Percentiles rank a stretch among this genome's conserved stretches.
phyloP scores from a whole-genome alignment of 2,113 vertebrate species.

The Daphoenositta chrysoptera region DNA sequence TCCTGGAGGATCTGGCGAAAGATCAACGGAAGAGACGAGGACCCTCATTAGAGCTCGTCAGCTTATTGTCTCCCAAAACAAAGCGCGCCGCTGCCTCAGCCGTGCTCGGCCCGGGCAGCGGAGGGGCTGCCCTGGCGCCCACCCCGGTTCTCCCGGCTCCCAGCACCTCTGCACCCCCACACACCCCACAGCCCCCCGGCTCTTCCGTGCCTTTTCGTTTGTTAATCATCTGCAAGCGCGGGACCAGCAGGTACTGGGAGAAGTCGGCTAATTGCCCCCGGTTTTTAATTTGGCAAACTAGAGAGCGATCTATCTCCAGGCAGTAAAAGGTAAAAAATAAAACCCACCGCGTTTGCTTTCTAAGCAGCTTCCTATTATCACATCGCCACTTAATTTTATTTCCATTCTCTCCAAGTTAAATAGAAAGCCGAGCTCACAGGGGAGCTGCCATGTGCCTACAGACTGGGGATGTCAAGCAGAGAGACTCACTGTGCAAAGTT shows the following conservation, averaged over 20 bases:
- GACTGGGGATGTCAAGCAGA: constrained; percentile 80
- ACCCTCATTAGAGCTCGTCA: constrained; percentile 57
- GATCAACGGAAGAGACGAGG: constrained; percentile 38
- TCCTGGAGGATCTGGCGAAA: constrained; percentile 54
- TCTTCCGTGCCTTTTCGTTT: neutral
- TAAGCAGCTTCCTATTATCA: constrained; percentile 73
- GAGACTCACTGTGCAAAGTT: constrained; percentile 85
- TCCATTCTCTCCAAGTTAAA: constrained; percentile 83
- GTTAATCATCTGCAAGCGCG: neutral
- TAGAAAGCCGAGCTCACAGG: constrained; percentile 75
- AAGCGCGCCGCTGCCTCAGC: constrained; percentile 52
- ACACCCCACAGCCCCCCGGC: neutral
- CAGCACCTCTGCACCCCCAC: neutral
- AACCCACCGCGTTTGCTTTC: constrained; percentile 67
- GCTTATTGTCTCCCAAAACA: constrained; percentile 71
- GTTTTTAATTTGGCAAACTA: neutral
- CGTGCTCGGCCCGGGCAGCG: neutral
- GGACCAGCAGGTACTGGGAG: neutral
- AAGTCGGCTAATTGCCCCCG: neutral
- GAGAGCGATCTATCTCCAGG: constrained; percentile 46
- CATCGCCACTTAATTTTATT: constrained; percentile 77
- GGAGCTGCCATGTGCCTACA: constrained; percentile 79
- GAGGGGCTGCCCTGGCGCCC: neutral
- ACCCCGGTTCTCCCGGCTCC: neutral
- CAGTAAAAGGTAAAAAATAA: constrained; percentile 53